Base-by-base conservation (phyloP, 2,113 vertebrate species). In the Engystomops pustulosus region DNA sequence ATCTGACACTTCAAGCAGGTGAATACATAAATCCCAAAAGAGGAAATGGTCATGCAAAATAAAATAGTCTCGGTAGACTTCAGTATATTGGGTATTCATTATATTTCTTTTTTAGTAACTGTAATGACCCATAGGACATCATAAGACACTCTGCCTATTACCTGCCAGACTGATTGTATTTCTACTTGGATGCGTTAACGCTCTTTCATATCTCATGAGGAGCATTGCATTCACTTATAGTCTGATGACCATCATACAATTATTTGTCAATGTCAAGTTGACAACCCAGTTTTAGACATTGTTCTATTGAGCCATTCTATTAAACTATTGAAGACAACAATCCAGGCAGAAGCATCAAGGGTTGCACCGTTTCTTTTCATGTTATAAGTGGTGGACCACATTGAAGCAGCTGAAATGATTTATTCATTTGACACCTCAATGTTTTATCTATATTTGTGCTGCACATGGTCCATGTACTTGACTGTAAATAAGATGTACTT, bases 51-150 rank as follows among this genome's bases (percentile, higher is more conserved):
- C 7, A 12, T 60, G 55, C 55, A 25, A 65, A 62, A 41, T 5
- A n/a, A 55, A 25, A 60, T 25, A 27, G 32, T 34, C 30, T 65
- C 30, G 3, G 25, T 34, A 67, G 32, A 20, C 15, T 67, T 67
- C 36, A 32, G 15, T 36, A 20, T 20, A 67, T 67, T 65, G 60
- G 30, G 30, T 65, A 67, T 36, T 34, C 32, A 34, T 67, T 36
- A 67, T 67, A 67, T 67, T 67, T 67, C 60, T 15, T 65, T 65
- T 34, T 65, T 65, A 65, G 27, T 65, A 65, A 65, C 60, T 65
- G 30, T 67, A 36, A 67, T 67, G 17, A 67, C 32, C 62, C 62
- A 67, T 20, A 20, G 62, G 62, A 36, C 62, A 67, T 36, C 15
- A 36, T 67, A 34, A 65, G 15, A 30, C 14, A 30, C 12, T 17